phyloP scores from a whole-genome alignment of 2,113 vertebrate genomes.

The Rhipidura dahli region DNA sequence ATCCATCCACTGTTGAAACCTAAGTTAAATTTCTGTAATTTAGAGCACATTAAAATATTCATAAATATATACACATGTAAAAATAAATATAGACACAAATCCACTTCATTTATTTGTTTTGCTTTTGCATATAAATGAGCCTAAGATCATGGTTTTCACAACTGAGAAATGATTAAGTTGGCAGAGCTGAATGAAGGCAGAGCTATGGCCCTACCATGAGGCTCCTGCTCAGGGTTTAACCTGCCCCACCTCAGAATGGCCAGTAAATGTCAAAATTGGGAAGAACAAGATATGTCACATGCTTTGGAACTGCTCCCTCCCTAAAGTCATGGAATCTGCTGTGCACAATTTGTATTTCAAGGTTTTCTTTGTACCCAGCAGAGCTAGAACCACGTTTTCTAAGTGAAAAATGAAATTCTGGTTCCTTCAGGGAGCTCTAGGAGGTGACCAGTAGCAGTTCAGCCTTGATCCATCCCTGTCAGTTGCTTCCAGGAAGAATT shows the following conservation, averaged over 20 bases:
- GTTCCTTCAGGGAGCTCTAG: neutral
- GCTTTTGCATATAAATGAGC: neutral
- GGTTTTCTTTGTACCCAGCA: neutral
- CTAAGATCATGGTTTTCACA: neutral
- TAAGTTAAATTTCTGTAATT: neutral
- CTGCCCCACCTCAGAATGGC: neutral
- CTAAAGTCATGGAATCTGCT: neutral
- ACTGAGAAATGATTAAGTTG: neutral
- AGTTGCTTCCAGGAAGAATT: constrained; percentile 39
- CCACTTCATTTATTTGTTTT: neutral
- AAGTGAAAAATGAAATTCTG: neutral
- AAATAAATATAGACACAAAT: neutral
- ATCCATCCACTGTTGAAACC: neutral
- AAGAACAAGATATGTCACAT: neutral
- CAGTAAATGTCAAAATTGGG: neutral
- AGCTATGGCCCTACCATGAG: neutral
- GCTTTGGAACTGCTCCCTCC: neutral
- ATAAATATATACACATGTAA: neutral
- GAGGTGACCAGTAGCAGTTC: neutral
- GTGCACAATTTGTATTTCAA: neutral
- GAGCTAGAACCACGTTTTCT: neutral
- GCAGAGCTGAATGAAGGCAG: neutral
- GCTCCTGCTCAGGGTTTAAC: neutral
- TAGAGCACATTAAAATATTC: neutral
- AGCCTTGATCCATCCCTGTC: neutral